Evolutionary conservation across 2,797 vertebrate genomes (phyloP), one percentile per base, ranked within the genome.

Genomic region (Poeciliopsis gracilis): DNA sequence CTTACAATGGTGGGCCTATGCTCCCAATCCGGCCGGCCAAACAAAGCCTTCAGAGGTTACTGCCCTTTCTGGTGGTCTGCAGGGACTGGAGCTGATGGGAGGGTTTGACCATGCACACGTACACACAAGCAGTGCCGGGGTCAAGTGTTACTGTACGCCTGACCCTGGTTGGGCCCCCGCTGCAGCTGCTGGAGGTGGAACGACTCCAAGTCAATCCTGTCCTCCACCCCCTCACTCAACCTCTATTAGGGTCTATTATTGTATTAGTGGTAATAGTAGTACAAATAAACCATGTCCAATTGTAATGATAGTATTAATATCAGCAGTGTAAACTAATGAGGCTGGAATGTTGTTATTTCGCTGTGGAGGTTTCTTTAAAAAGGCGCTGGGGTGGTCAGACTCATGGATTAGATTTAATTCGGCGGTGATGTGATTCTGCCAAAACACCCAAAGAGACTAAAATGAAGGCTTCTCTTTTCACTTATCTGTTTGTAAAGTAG

Each of bases 11-110:
- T 85, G 90, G 89, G 94, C 94, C 95, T 96, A 93, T 95, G 90
- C 90, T 93, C 87, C 78, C 86, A 87, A 82, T 87, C 87, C 79
- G 86, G 91, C 89, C 92, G 74, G 85, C 93, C 91, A 95, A 95
- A 96, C 95, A 96, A 95, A 96, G 93, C 92, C 92, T 91, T 91
- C 85, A 93, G 95, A 94, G 95, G 95, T 96, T 93, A 94, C 91
- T 95, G 95, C 91, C 94, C 95, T 94, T 89, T 93, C 89, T 90
- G 90, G 89, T 91, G 92, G 89, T 93, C 93, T 92, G 86, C 80
- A 76, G 93, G 92, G 93, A 94, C 85, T 7, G 59, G 38, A 74
- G 84, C 25, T 61, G 83, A 82, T 23, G 84, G 88, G 88, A 84
- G 88, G 91, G 80, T 75, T 80, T 84, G 84, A 85, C 84, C 85